Conservation (phyloP, 64 coral and sea anemone species). For the Pocillopora damicornis region DNA sequence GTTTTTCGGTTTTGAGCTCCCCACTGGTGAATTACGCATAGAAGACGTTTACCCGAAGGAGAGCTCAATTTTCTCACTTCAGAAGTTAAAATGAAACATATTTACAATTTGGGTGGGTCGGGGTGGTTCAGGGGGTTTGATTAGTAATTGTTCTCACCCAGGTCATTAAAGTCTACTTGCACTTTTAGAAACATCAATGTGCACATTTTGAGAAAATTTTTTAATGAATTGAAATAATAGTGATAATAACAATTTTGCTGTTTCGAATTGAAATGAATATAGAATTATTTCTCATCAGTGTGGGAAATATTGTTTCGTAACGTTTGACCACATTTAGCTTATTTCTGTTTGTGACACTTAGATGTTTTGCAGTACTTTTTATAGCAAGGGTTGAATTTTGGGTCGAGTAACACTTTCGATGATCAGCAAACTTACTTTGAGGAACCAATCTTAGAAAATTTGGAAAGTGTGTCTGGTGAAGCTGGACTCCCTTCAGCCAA, state of each 20-base stretch:
- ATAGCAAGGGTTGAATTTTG: background rate
- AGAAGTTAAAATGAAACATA: no score
- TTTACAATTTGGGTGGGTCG: no score
- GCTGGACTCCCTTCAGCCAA: no score
- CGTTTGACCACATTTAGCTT: slow-evolving; percentile 19
- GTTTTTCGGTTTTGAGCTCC: background rate
- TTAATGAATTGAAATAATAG: slow-evolving; percentile 18
- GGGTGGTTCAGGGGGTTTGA: background rate
- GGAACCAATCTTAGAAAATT: no score
- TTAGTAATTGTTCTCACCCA: background rate
- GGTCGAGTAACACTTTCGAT: no score
- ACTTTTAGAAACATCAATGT: background rate
- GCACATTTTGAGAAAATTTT: background rate
- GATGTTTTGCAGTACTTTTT: background rate
- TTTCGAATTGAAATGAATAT: slow-evolving; percentile 10
- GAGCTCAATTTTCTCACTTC: no score
- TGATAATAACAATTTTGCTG: background rate
- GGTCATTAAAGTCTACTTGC: background rate
- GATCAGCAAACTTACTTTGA: no score
- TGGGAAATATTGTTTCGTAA: slow-evolving; percentile 13
- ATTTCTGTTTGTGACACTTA: background rate
- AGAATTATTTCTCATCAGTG: background rate
- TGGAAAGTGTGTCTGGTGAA: no score
- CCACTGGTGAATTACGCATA: background rate
- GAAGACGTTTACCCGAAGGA: no score